Evolutionary conservation across 2,797 vertebrate genomes (phyloP), one percentile per base, ranked within the genome.

Genomic region (Florisuga fusca): DNA sequence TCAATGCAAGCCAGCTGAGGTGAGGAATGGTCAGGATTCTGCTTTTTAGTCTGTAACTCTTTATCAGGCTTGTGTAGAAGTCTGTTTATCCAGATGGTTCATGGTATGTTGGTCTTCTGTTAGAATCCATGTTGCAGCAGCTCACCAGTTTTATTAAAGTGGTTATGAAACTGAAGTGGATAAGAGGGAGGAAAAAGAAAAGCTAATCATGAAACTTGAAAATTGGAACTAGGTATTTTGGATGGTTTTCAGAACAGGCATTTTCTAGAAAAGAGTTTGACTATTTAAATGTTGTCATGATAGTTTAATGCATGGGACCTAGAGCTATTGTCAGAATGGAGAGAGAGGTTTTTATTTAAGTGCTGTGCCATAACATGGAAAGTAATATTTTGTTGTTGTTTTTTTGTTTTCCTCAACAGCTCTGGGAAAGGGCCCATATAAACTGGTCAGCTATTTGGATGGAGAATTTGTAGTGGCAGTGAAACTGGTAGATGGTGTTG

Each of bases 361-460:
- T 67, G 17, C 29, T 69, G 8, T 83, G 27, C 54, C 7, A 7
- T 87, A 75, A 69, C 18, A 25, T 83, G 55, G 92, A 91, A 91
- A 34, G 31, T 84, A 94, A 94, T 71, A 7, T n/a, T 97, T 67
- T 74, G 67, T 95, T 48, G 36, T 97, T 41, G 33, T 59, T 94
- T 43, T 10, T 85, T 51, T 31, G 33, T 58, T 21, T 20, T 27
- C 2, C 64, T 96, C 77, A 88, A 68, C 96, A 99, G 99, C 98
- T 91, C 95, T 99, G 97, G 99, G 99, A 75, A 99, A 99, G 95
- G 99, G 99, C 12, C 99, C 99, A 1, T 98, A 98, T 95, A 98
- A 98, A 91, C 94, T 99, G 95, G 89, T 98, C 91, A 97, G 98
- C 74, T 98, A 98, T 95, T 97, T 94, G 87, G 98, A 99, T 16